phyloP scores from a whole-genome alignment of 1,140 invertebrate species.

The Nasonia giraulti region DNA sequence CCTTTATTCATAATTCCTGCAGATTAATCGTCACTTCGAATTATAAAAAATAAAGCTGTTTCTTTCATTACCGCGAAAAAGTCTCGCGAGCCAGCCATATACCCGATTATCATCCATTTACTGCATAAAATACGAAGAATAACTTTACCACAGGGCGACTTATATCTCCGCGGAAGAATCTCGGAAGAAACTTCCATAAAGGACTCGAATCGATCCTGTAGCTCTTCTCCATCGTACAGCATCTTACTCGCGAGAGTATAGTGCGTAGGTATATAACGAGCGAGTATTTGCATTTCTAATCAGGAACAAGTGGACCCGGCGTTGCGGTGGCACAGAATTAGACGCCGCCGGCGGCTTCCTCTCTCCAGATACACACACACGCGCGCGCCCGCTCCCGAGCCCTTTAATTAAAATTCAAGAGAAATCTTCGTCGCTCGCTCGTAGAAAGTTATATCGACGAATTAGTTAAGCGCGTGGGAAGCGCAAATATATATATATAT shows the following conservation, averaged over 20 bases:
- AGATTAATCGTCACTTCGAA: no score
- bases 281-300: slow-evolving; percentile 47
- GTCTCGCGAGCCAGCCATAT: no score
- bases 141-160: no score
- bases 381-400: not conserved
- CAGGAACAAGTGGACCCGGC: slow-evolving; percentile 21
- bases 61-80: no score
- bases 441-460: slow-evolving; percentile 41
- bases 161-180: not conserved
- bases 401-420: slow-evolving; percentile 44
- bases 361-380: no score
- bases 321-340: not conserved
- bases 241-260: not conserved
- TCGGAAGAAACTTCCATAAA: slow-evolving; percentile 12
- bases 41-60: no score
- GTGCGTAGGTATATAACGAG: no score
- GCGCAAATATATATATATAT: no score
- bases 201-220: slow-evolving; percentile 33
- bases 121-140: no score
- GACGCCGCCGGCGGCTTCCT: slow-evolving; percentile 9
- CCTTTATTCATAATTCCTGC: no score
- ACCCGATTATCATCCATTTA: no score
- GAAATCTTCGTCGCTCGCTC: not conserved
- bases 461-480: not conserved
- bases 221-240: not conserved